phyloP scores from a whole-genome alignment of 2,797 vertebrate species.

The Phoebastria nigripes region DNA sequence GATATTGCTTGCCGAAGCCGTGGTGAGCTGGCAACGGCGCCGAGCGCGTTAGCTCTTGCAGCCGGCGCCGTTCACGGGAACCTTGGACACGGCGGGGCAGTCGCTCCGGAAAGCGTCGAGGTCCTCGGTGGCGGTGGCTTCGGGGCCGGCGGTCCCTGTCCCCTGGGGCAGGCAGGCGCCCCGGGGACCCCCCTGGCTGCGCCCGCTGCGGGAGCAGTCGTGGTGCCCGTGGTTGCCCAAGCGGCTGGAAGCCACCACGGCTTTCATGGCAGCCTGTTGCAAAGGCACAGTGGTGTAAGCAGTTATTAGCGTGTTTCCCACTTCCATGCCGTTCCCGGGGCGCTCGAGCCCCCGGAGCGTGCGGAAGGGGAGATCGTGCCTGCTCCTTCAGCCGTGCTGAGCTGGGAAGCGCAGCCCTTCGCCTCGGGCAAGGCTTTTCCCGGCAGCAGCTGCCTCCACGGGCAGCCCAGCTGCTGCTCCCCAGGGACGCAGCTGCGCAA shows the following conservation, averaged over 20 bases:
- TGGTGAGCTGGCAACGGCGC: not conserved
- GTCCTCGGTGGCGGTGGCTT: not conserved
- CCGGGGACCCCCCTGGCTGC: not conserved
- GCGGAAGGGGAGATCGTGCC: rapidly evolving
- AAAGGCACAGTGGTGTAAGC: not conserved
- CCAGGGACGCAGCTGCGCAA: rapidly evolving
- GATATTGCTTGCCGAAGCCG: not conserved
- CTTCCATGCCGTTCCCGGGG: rapidly evolving
- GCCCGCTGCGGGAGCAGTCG: conserved; percentile 72
- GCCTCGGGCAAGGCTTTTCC: not conserved
- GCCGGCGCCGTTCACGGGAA: not conserved
- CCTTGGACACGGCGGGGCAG: rapidly evolving
- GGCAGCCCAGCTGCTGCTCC: not conserved
- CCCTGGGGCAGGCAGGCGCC: not conserved
- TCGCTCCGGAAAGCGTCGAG: not conserved
- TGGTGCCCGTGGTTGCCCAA: conserved; percentile 76
- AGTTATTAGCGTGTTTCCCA: rapidly evolving
- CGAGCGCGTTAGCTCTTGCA: not conserved
- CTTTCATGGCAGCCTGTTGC: conserved; percentile 87
- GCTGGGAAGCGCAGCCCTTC: not conserved
- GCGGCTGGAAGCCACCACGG: conserved; percentile 87
- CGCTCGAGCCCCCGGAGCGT: rapidly evolving
- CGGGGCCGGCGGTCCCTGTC: rapidly evolving
- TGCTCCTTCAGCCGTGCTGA: rapidly evolving
- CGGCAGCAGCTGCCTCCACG: not conserved